Percentiles rank a stretch among this genome's conserved stretches.
Conservation (phyloP, 2,113 vertebrate species). For the Anser brachyrhynchus region DNA sequence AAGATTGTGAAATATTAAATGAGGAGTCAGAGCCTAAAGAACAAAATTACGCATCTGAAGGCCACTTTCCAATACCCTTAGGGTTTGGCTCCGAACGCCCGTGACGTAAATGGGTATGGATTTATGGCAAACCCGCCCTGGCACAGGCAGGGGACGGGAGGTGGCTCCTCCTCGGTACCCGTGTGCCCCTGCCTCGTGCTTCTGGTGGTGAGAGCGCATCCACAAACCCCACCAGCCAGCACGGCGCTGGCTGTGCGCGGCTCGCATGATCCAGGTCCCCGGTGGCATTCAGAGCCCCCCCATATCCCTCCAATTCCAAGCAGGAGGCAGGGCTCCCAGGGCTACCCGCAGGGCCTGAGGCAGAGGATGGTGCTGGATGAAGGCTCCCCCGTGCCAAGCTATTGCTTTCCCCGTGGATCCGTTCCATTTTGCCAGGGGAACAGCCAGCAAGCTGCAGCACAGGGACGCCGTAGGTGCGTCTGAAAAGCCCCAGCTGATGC, state of each 20-base stretch:
- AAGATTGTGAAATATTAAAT: slow-evolving; percentile 6
- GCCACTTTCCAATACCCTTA: background rate
- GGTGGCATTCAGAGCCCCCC: background rate
- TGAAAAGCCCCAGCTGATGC: background rate
- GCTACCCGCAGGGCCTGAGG: background rate
- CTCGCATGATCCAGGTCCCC: fast-evolving
- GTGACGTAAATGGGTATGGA: background rate
- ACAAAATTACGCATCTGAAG: background rate
- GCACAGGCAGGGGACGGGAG: background rate
- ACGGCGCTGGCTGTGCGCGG: background rate
- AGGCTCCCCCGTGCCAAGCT: background rate
- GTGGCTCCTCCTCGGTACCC: background rate
- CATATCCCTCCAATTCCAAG: background rate
- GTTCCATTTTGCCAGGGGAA: background rate
- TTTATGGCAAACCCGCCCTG: background rate
- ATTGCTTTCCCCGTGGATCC: background rate
- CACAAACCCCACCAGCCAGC: background rate
- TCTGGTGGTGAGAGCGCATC: fast-evolving
- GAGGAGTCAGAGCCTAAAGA: background rate
- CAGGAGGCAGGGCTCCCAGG: background rate
- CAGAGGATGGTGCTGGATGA: background rate
- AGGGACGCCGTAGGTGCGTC: background rate
- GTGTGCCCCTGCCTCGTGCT: fast-evolving
- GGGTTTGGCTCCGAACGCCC: background rate
- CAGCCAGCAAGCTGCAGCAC: background rate